These are phyloP conservation scores for Eonycteris spelaea DNA, from an alignment of 2,113 vertebrate genomes.

Conservation along the genomic window DNA sequence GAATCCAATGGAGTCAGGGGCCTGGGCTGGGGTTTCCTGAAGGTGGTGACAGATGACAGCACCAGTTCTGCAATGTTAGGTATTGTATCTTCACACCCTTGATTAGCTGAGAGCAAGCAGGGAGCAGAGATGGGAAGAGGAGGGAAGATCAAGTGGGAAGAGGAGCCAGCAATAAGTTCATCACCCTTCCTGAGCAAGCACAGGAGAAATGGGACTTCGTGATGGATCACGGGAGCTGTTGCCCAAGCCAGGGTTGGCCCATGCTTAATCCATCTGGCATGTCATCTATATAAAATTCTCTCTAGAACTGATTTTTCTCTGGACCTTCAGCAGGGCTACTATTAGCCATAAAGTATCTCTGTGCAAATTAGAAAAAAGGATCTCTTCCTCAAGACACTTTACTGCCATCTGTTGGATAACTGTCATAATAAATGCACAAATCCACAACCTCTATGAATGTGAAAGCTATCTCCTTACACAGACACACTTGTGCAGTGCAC, in stretches of 20 bases:
- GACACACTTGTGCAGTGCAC: neutral
- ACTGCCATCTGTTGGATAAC: slow-evolving; percentile 65
- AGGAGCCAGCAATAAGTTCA: too few relatives aligned
- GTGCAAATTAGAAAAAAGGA: neutral
- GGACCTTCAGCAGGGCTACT: neutral
- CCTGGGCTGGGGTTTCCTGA: neutral
- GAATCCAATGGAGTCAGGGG: neutral
- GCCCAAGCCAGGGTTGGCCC: neutral
- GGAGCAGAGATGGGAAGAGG: neutral
- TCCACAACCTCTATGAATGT: neutral
- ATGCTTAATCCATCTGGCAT: neutral
- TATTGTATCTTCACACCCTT: neutral
- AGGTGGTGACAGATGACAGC: neutral
- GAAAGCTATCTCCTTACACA: neutral
- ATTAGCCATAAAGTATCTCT: neutral
- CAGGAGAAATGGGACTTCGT: neutral
- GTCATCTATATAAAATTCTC: neutral
- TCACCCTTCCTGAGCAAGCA: neutral
- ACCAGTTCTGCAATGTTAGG: neutral
- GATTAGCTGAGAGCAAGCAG: neutral
- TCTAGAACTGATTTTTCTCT: neutral
- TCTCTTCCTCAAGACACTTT: slow-evolving; percentile 38
- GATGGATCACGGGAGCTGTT: neutral
- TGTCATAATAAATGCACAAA: neutral
- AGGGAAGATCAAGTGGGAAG: neutral